Conservation (phyloP, 2,113 vertebrate genomes). For the Pimephales promelas region DNA sequence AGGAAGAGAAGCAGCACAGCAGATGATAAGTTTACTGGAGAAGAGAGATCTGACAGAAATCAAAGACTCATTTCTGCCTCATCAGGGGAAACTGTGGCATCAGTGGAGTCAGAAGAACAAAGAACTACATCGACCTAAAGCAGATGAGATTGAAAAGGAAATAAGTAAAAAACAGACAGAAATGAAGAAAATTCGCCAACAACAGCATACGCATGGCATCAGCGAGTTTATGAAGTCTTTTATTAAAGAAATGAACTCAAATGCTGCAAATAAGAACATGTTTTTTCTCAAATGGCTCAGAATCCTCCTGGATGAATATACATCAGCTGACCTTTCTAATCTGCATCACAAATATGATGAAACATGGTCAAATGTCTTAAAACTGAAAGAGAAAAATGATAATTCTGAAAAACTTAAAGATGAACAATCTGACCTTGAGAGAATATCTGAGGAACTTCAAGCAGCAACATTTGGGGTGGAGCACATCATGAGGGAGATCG, state of each 20-base stretch:
- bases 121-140: conserved; percentile 6
- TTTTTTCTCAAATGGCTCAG: not conserved
- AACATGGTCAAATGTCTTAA: not conserved
- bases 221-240: not conserved
- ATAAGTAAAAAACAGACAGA: not conserved
- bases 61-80: too few relatives aligned
- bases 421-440: not conserved
- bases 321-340: not conserved
- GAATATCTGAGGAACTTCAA: conserved; percentile 59
- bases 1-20: too few relatives aligned
- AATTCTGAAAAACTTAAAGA: conserved; percentile 57
- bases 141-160: not conserved
- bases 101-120: too few relatives aligned
- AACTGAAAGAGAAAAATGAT: conserved; percentile 51
- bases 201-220: not conserved
- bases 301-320: not conserved
- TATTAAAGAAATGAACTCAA: not conserved
- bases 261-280: not conserved
- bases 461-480: conserved; percentile 70
- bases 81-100: too few relatives aligned
- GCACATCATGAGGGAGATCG: conserved; percentile 51
- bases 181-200: not conserved
- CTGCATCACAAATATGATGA: not conserved
- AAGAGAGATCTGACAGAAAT: too few relatives aligned
- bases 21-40: too few relatives aligned